Evolutionary conservation across 2,113 vertebrate genomes (phyloP).

Genomic region (Notiomystis cincta): DNA sequence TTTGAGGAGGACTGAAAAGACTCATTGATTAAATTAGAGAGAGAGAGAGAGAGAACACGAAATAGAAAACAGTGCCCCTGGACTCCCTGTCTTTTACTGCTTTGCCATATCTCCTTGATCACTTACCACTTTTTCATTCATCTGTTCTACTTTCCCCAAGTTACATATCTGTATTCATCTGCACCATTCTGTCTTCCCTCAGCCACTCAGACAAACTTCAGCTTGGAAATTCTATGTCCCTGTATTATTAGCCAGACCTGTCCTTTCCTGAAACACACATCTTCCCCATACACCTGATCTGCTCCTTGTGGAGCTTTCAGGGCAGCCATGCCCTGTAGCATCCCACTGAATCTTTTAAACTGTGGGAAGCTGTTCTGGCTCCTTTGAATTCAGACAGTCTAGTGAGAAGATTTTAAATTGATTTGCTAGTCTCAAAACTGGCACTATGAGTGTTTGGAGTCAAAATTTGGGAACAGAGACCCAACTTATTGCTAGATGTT

Average conservation of each 20-base stretch:
- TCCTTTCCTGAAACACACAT: neutral
- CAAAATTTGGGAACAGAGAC: neutral
- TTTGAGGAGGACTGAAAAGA: neutral
- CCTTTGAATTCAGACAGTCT: neutral
- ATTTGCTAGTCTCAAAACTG: neutral
- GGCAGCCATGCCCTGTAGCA: neutral
- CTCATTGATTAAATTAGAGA: neutral
- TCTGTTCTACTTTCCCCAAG: neutral
- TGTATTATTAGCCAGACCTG: neutral
- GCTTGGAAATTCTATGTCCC: neutral
- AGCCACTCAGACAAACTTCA: neutral
- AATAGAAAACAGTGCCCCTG: neutral
- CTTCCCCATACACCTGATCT: neutral
- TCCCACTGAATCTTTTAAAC: neutral
- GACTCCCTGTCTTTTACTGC: neutral
- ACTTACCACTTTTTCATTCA: neutral
- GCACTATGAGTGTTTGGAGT: neutral
- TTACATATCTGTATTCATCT: rapidly evolving
- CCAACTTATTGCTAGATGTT: neutral
- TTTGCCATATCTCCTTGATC: neutral
- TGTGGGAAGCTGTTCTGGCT: neutral
- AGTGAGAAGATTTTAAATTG: neutral
- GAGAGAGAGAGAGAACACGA: neutral
- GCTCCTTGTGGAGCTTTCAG: neutral
- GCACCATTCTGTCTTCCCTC: neutral